Conservation (phyloP, 2,797 vertebrate genomes). For the Lacerta bilineata region DNA sequence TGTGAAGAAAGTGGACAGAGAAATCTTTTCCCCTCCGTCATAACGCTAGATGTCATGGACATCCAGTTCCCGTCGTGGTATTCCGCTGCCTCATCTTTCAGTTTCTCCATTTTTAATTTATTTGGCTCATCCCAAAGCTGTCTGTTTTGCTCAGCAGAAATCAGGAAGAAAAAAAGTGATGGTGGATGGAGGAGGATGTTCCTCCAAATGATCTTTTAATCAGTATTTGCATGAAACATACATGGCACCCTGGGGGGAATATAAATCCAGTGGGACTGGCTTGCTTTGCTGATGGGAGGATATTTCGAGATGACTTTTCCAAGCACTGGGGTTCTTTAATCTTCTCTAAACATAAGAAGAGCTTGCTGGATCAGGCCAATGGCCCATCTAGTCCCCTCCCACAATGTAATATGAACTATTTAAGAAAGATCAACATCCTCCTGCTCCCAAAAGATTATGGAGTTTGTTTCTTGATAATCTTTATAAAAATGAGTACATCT, state of each 20-base stretch:
- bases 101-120: constrained; percentile 3
- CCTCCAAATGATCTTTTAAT: constrained; percentile 37
- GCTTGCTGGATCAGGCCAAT: too few species aligned
- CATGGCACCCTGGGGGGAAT: background rate
- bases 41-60: too few species aligned
- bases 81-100: background rate
- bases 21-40: too few species aligned
- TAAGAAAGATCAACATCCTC: constrained; percentile 28
- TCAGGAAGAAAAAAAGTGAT: constrained; percentile 32
- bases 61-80: background rate
- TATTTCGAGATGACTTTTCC: background rate
- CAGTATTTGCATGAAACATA: constrained; percentile 25
- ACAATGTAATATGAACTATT: constrained; percentile 20
- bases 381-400: too few species aligned
- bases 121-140: constrained; percentile 21
- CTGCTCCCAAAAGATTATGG: constrained; percentile 10
- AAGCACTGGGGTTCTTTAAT: background rate
- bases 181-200: constrained; percentile 25
- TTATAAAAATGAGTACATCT: constrained; percentile 29
- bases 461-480: constrained; percentile 39
- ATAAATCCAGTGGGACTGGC: background rate
- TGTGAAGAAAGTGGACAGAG: too few species aligned
- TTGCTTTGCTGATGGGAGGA: background rate
- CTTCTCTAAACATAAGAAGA: background rate
- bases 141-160: constrained; percentile 38